Evolutionary conservation across 1,140 invertebrate species (phyloP), one percentile per base, ranked within the genome.

Genomic region (Pollicipes pollicipes): DNA sequence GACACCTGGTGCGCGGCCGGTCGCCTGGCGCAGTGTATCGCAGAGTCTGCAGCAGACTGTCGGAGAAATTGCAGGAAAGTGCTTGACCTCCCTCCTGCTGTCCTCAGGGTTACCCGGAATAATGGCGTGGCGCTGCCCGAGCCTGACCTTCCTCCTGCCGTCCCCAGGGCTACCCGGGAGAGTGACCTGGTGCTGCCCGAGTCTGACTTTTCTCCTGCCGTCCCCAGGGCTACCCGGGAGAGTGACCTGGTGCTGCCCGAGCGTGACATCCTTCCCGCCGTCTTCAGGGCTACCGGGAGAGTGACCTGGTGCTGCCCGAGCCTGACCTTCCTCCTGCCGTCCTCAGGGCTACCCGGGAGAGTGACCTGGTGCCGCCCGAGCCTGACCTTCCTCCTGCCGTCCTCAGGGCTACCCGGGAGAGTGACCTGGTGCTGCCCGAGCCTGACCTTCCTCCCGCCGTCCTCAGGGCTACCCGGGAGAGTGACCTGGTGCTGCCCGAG

Each of bases 401-500:
- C n/a, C 4, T 69, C 27, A 27, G n/a, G n/a, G 30, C n/a, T 6
- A 35, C 17, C 35, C 35, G 35, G n/a, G n/a, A 35, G 6, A 35
- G 35, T 35, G 35, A 63, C n/a, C 27, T 70, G 29, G 10, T 1
- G 30, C n/a, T n/a, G n/a, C n/a, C n/a, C n/a, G n/a, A n/a, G n/a
- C n/a, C n/a, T n/a, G 29, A 37, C 67, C 66, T 30, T 30, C 28
- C 66, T 64, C 70, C n/a, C n/a, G n/a, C n/a, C n/a, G n/a, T 75
- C 76, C 76, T 3, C 73, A 90, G 92, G 77, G 90, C 90, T 21
- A 90, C 90, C 8, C 82, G 90, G 71, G 95, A 95, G 80, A 88
- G 87, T 76, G 93, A 97, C 79, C 83, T 97, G 70, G 88, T 97
- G 4, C 92, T 94, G 86, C 93, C 94, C 16, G 93, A 95, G 77